A percentile compares a stretch with the other conserved stretches of the same genome.
Conservation (phyloP, 2,888 invertebrate species). For the Onchidella celtica region DNA sequence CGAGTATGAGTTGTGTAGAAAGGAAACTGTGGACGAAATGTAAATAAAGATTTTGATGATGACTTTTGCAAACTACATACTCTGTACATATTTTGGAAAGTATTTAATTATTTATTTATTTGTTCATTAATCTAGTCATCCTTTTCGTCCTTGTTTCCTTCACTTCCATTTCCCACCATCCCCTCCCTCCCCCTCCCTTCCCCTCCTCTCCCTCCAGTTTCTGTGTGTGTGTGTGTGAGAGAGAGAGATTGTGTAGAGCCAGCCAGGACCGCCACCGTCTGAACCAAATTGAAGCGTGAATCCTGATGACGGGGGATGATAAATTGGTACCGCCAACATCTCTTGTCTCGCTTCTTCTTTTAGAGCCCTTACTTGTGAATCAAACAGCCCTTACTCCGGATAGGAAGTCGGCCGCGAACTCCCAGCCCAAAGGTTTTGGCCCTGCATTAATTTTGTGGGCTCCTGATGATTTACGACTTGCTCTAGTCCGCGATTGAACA, state of each 20-base stretch:
- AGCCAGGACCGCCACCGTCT: not conserved
- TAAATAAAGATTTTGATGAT: no score
- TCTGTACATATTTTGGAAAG: no score
- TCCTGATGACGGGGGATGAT: conserved; percentile 29
- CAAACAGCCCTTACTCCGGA: conserved; percentile 32
- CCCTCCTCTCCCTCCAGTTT: no score
- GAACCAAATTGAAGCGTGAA: conserved; percentile 24
- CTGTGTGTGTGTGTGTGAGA: no score
- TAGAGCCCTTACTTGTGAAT: conserved; percentile 29
- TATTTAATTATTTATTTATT: no score
- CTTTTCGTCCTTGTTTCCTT: no score
- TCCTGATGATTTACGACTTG: conserved; percentile 35
- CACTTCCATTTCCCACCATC: not conserved
- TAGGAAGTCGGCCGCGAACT: conserved; percentile 36
- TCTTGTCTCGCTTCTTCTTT: conserved; percentile 20
- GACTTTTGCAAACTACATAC: no score
- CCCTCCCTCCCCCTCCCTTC: conserved; percentile 11
- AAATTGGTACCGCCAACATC: conserved; percentile 38
- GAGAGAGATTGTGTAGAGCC: no score
- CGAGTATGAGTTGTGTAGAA: no score
- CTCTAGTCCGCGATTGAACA: conserved; percentile 23
- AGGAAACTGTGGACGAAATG: no score
- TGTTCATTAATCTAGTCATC: no score
- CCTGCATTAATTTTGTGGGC: conserved; percentile 35
- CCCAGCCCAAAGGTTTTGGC: not conserved